Conservation (phyloP, 2,888 invertebrate genomes). For the Tenodera sinensis region DNA sequence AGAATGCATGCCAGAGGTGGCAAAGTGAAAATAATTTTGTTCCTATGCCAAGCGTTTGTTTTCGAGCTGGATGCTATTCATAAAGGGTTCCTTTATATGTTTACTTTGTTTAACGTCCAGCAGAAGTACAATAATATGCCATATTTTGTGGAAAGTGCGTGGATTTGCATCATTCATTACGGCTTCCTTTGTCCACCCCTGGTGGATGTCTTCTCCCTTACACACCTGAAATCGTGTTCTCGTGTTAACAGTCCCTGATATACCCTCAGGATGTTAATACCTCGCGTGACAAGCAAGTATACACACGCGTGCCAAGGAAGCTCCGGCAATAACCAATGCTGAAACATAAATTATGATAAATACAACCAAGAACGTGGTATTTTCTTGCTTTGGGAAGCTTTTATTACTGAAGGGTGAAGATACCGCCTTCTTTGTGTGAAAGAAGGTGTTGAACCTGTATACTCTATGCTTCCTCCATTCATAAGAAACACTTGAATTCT, state of each 20-base stretch:
- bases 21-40: too few relatives aligned
- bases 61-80: too few relatives aligned
- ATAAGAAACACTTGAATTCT: too few relatives aligned
- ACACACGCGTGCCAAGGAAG: neutral
- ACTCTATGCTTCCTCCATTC: neutral
- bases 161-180: neutral
- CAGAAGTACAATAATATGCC: too few relatives aligned
- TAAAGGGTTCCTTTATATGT: too few relatives aligned
- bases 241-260: neutral
- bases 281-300: neutral
- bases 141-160: neutral
- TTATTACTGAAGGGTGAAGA: neutral
- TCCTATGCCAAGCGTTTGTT: too few relatives aligned
- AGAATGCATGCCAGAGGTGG: too few relatives aligned
- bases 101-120: too few relatives aligned
- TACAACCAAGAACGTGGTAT: neutral
- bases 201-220: neutral
- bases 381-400: neutral
- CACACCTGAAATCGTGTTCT: neutral
- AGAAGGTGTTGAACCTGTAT: neutral
- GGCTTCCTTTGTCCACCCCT: neutral
- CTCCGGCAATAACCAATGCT: neutral
- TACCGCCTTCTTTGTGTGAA: too few relatives aligned
- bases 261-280: neutral
- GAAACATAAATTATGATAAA: neutral